Evolutionary conservation across 2,888 invertebrate species (phyloP).

Genomic region (Minunthozetes semirufus): DNA sequence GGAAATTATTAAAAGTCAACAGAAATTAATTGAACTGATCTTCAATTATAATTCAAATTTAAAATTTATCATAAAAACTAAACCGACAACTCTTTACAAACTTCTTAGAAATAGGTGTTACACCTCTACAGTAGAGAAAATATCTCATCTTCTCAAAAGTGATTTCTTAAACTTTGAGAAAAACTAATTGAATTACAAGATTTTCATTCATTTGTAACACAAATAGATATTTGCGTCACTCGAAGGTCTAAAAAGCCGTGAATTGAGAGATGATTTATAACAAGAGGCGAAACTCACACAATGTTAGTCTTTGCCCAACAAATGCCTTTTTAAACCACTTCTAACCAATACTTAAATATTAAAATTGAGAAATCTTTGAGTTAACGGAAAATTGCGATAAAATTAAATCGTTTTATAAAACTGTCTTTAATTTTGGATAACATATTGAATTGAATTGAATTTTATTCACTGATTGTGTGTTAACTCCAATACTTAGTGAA

Average conservation of each 20-base stretch:
- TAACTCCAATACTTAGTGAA: background rate
- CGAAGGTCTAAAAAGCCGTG: constrained; percentile 2
- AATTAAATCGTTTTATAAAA: background rate
- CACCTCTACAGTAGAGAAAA: background rate
- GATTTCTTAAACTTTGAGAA: background rate
- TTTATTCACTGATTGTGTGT: too few species aligned
- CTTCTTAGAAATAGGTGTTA: too few species aligned
- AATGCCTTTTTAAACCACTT: background rate
- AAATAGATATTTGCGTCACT: constrained; percentile 23
- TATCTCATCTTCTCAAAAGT: background rate
- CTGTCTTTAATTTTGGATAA: background rate
- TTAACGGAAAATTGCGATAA: too few species aligned
- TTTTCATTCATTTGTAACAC: background rate
- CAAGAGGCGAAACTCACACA: background rate
- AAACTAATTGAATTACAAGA: constrained; percentile 17
- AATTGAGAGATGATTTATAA: constrained; percentile 22
- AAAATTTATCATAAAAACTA: too few species aligned
- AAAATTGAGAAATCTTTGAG: too few species aligned
- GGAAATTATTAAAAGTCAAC: too few species aligned
- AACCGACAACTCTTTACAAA: too few species aligned
- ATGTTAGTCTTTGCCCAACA: background rate
- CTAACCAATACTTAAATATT: background rate
- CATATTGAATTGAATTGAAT: background rate
- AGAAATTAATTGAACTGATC: too few species aligned
- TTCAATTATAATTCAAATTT: too few species aligned